Evolutionary conservation across 2,888 invertebrate species (phyloP), one percentile per base, ranked within the genome.

Genomic region (Limnephilus lunatus): DNA sequence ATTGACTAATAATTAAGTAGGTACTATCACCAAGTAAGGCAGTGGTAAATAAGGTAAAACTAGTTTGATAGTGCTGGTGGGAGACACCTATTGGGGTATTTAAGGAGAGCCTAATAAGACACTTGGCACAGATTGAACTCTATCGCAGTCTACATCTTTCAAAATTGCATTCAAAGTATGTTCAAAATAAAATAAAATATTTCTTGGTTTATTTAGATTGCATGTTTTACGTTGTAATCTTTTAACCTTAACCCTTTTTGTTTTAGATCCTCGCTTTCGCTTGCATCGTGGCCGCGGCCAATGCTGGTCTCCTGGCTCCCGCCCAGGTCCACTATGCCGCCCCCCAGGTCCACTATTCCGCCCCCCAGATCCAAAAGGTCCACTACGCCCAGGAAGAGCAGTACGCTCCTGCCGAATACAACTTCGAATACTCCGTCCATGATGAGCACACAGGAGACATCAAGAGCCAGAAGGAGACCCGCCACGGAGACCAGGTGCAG

Each of bases 401-500:
- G 68, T n/a, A 68, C 68, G 68, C 68, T 68, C 68, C 68, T n/a
- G 68, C 68, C 7, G 68, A 68, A 68, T 68, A 68, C 68, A 68
- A 68, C 68, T 68, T 68, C 68, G 68, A 68, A n/a, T 68, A 68
- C 68, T 68, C 68, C n/a, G 68, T 68, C 25, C 68, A 68, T 68
- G 68, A 68, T 68, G 68, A 68, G 68, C 68, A 68, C 25, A 68
- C 68, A 25, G 68, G 68, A 68, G 68, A 68, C 68, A 68, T 68
- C 68, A 68, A 68, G 68, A 68, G 68, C 68, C 68, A 68, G 68
- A 68, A 68, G 68, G 68, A 68, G 94, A 94, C 95, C 89, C 96
- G 96, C 93, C 94, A 94, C 93, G 96, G 96, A 5, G 95, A 96
- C 94, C 94, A 94, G 93, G 95, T 96, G 85, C 95, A 95, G 87